Evolutionary conservation across 2,888 invertebrate species (phyloP).

Genomic region (Amiota mariae): DNA sequence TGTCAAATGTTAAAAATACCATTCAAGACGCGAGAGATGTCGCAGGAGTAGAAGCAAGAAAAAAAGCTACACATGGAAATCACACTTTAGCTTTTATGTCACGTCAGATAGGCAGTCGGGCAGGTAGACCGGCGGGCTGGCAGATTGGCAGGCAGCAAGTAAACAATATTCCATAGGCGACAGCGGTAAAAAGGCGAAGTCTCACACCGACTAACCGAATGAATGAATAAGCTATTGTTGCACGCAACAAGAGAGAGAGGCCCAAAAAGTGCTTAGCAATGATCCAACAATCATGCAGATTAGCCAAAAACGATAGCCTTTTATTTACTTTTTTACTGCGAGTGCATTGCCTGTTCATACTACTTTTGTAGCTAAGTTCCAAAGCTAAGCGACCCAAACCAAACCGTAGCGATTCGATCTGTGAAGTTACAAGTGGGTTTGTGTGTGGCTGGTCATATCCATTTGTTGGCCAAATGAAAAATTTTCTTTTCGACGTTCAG

Average conservation of each 20-base stretch:
- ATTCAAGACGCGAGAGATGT: constrained; percentile 44
- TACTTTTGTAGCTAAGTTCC: background rate
- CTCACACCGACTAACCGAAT: constrained; percentile 37
- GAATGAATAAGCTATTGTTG: constrained; percentile 25
- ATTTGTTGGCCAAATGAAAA: constrained; percentile 56
- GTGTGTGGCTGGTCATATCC: constrained; percentile 22
- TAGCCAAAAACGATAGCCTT: constrained; percentile 65
- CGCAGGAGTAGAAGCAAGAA: background rate
- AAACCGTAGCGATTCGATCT: constrained; percentile 31
- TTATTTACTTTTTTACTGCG: constrained; percentile 48
- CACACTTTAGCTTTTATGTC: constrained; percentile 52
- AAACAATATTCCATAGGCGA: constrained; percentile 16
- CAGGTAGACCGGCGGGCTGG: constrained; percentile 13
- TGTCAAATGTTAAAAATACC: constrained; percentile 66
- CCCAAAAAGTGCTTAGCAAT: constrained; percentile 16
- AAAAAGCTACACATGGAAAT: constrained; percentile 32
- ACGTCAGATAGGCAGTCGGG: constrained; percentile 26
- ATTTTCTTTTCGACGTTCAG: constrained; percentile 61
- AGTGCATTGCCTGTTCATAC: constrained; percentile 36
- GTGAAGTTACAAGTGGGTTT: constrained; percentile 45
- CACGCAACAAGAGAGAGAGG: constrained; percentile 11
- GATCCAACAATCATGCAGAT: constrained; percentile 60
- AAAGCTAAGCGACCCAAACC: constrained; percentile 38
- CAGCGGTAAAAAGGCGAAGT: constrained; percentile 46
- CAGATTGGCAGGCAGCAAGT: constrained; percentile 21